Conservation (phyloP, 2,113 vertebrate species). For the Microcebus griseorufus region DNA sequence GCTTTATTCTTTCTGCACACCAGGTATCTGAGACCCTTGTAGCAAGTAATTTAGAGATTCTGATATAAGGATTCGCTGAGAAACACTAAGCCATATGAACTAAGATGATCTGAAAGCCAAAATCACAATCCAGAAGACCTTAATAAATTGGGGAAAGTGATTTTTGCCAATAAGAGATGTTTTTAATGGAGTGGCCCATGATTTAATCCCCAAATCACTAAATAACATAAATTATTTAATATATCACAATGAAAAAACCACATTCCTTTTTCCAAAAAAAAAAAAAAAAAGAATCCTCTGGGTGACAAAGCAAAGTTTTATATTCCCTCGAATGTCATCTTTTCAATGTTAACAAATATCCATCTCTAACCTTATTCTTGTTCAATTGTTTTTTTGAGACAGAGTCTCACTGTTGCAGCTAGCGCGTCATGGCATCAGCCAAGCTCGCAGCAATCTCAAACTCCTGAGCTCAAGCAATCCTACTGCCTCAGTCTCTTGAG, state of each 20-base stretch:
- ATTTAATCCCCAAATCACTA: constrained; percentile 21
- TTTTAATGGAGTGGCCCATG: not conserved
- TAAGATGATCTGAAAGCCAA: not conserved
- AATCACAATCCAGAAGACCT: not conserved
- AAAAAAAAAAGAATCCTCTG: not conserved
- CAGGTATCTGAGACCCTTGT: not conserved
- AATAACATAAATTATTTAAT: not conserved
- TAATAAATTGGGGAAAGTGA: constrained; percentile 28
- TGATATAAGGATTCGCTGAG: not conserved
- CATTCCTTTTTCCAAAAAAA: not conserved
- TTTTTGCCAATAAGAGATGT: not conserved
- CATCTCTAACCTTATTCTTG: constrained; percentile 12
- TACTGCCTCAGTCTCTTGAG: no score
- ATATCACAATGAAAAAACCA: not conserved
- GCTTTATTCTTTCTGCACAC: not conserved
- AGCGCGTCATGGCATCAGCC: no score
- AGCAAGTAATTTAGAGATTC: constrained; percentile 36
- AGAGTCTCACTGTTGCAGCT: no score
- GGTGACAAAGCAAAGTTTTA: constrained; percentile 23
- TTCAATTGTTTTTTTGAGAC: not conserved
- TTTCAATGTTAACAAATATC: not conserved
- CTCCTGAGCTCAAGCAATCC: no score
- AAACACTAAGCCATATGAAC: constrained; percentile 16
- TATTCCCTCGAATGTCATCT: not conserved
- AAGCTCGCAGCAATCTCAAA: no score